Conservation (phyloP, 2,888 invertebrate species). For the Sinelater perroti region DNA sequence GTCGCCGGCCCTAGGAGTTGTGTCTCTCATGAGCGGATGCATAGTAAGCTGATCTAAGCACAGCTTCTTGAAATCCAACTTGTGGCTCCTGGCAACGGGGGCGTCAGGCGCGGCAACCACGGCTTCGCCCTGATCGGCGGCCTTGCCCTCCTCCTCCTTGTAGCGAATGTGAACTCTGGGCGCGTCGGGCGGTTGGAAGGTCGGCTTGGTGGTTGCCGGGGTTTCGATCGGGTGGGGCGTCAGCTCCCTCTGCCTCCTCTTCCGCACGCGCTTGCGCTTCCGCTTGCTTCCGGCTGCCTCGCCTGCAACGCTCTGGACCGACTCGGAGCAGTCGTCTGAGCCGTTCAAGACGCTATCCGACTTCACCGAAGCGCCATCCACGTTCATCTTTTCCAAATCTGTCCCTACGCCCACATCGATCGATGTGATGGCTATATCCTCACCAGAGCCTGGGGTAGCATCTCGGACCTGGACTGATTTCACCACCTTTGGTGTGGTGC, state of each 20-base stretch:
- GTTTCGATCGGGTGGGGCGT: not conserved
- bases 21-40: conserved; percentile 32
- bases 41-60: conserved; percentile 36
- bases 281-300: conserved; percentile 1
- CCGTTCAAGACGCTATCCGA: not conserved
- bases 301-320: too few species aligned
- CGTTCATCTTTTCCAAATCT: not conserved
- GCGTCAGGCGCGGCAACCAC: not conserved
- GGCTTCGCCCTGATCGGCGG: not conserved
- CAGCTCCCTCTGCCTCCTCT: too few species aligned
- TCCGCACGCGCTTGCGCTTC: conserved; percentile 14
- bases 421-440: not conserved
- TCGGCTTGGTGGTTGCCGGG: too few species aligned
- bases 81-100: too few species aligned
- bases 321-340: too few species aligned
- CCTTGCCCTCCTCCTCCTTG: conserved; percentile 20
- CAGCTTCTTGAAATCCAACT: conserved; percentile 14
- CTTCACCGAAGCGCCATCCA: not conserved
- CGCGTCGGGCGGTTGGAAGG: not conserved
- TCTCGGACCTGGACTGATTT: conserved; percentile 6
- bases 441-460: not conserved
- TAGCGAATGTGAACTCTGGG: conserved; percentile 34
- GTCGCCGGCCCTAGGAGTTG: conserved; percentile 40
- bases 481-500: conserved; percentile 20
- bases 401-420: not conserved